These are phyloP conservation scores for Rhopalosiphum nymphaeae DNA, from an alignment of 2,888 invertebrate genomes.

Conservation along the genomic window DNA sequence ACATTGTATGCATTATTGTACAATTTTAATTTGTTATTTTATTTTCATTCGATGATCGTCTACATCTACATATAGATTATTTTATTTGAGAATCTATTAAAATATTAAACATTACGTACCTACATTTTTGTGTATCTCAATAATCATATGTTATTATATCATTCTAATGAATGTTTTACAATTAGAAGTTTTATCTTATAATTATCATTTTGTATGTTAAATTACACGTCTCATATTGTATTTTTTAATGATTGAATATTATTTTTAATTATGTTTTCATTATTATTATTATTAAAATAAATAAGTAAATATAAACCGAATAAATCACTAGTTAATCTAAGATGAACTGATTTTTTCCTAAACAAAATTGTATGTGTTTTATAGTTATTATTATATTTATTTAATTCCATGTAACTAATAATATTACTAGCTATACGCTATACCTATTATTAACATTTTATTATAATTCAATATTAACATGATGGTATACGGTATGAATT, in stretches of 20 bases:
- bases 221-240: not conserved
- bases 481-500: not conserved
- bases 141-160: not conserved
- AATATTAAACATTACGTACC: not conserved
- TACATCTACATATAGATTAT: not conserved
- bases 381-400: not conserved
- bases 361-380: not conserved
- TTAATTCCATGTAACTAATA: not conserved
- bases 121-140: not conserved
- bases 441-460: not conserved
- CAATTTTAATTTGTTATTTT: not conserved
- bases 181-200: not conserved
- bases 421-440: not conserved
- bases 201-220: not conserved
- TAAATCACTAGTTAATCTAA: not conserved
- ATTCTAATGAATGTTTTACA: not conserved
- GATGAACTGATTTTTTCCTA: not conserved
- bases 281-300: not conserved
- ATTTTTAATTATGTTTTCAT: not conserved
- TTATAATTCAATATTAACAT: not conserved
- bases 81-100: not conserved
- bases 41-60: not conserved
- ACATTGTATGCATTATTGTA: not conserved
- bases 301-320: not conserved
- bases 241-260: not conserved